Conservation (phyloP, 2,113 vertebrate genomes). For the Aegithalos caudatus region DNA sequence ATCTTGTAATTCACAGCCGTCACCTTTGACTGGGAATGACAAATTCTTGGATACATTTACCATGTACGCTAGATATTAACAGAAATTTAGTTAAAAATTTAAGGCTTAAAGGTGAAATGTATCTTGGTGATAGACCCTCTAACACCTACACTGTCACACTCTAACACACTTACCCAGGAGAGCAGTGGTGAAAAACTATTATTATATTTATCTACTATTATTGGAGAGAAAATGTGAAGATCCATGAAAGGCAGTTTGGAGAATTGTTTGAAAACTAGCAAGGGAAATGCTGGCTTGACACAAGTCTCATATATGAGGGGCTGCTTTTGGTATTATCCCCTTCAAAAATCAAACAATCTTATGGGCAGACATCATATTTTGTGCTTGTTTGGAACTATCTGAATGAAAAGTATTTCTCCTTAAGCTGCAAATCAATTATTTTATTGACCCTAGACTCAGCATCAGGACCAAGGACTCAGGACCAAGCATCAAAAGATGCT, state of each 20-base stretch:
- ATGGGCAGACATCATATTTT: background rate
- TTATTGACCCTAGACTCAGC: background rate
- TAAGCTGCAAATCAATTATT: background rate
- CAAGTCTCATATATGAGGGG: fast-evolving
- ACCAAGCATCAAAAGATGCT: background rate
- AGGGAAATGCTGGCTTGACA: background rate
- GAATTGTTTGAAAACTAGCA: background rate
- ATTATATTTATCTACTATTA: background rate
- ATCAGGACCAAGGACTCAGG: no score
- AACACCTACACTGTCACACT: background rate
- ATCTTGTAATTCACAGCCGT: background rate
- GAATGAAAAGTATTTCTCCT: background rate
- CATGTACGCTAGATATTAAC: background rate
- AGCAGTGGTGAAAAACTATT: background rate
- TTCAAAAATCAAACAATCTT: background rate
- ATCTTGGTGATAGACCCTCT: background rate
- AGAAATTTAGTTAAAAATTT: background rate
- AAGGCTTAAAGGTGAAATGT: background rate
- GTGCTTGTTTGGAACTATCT: background rate
- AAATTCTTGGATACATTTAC: background rate
- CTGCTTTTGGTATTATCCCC: background rate
- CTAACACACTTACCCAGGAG: background rate
- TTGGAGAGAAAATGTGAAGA: background rate
- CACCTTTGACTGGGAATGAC: background rate
- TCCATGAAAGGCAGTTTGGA: background rate